Conservation (phyloP, 2,797 vertebrate genomes). For the Coilia nasus region DNA sequence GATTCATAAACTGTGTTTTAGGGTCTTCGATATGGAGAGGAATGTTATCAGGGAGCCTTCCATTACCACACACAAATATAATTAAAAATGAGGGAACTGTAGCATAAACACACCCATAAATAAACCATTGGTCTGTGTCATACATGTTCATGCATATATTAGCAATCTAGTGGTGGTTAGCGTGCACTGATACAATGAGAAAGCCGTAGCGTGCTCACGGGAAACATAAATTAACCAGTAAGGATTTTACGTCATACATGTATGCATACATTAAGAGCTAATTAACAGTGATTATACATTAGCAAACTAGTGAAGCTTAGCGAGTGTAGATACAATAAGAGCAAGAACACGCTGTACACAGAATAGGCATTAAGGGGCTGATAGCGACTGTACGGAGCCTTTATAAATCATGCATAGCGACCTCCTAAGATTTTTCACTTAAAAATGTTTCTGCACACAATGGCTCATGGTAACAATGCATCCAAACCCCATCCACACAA, state of each 20-base stretch:
- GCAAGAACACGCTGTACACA: not conserved
- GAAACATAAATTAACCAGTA: no score
- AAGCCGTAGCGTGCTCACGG: no score
- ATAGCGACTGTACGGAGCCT: not conserved
- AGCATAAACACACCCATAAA: not conserved
- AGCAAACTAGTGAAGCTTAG: not conserved
- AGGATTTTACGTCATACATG: not conserved
- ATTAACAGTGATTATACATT: not conserved
- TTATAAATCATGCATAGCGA: not conserved
- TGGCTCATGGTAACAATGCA: not conserved
- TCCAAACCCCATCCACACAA: not conserved
- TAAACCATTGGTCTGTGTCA: not conserved
- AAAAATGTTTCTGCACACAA: not conserved
- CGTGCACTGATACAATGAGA: no score
- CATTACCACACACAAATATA: not conserved
- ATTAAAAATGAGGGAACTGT: not conserved
- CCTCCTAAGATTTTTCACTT: not conserved
- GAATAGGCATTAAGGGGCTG: not conserved
- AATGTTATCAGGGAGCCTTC: not conserved
- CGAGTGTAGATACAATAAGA: not conserved
- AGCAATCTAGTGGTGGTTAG: no score
- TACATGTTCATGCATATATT: no score
- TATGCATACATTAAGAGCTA: not conserved
- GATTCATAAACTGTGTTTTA: constrained; percentile 8
- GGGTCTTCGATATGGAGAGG: not conserved